Percentiles rank a stretch among this genome's conserved stretches.
These are phyloP conservation scores for Drosophila lowei DNA, from an alignment of 1,140 invertebrate genomes.

Conservation along the genomic window DNA sequence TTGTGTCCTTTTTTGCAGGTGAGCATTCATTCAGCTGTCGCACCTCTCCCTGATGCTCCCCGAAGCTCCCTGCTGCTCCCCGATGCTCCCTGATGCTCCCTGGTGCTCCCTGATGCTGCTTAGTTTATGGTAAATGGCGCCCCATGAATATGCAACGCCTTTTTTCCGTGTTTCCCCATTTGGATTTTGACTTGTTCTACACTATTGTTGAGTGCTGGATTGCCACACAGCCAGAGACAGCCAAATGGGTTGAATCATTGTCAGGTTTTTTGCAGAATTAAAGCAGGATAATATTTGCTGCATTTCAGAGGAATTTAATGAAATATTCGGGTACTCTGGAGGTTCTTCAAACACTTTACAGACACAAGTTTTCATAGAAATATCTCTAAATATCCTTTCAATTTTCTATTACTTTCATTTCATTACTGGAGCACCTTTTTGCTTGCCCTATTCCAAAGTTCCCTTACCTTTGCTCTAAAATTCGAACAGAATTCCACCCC, in stretches of 20 bases:
- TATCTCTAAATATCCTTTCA: too few species aligned
- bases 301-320: too few species aligned
- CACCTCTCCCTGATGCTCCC: constrained; percentile 14
- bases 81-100: background rate
- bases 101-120: constrained; percentile 51
- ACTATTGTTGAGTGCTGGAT: constrained; percentile 26
- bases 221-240: background rate
- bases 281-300: too few species aligned
- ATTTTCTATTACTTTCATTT: too few species aligned
- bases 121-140: constrained; percentile 63
- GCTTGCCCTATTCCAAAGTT: constrained; percentile 1
- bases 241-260: constrained; percentile 6
- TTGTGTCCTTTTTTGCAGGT: constrained; percentile 53
- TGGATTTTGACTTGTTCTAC: constrained; percentile 30
- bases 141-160: constrained; percentile 68
- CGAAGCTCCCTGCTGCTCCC: constrained; percentile 46
- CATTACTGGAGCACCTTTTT: too few species aligned
- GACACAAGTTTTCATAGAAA: too few species aligned
- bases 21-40: constrained; percentile 19
- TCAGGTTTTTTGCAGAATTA: constrained; percentile 10
- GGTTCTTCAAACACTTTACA: too few species aligned
- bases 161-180: constrained; percentile 26
- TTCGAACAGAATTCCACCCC: constrained; percentile 11
- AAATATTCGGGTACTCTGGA: too few species aligned
- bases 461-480: background rate